Conservation (phyloP, 2,797 vertebrate genomes). For the Artibeus jamaicensis region DNA sequence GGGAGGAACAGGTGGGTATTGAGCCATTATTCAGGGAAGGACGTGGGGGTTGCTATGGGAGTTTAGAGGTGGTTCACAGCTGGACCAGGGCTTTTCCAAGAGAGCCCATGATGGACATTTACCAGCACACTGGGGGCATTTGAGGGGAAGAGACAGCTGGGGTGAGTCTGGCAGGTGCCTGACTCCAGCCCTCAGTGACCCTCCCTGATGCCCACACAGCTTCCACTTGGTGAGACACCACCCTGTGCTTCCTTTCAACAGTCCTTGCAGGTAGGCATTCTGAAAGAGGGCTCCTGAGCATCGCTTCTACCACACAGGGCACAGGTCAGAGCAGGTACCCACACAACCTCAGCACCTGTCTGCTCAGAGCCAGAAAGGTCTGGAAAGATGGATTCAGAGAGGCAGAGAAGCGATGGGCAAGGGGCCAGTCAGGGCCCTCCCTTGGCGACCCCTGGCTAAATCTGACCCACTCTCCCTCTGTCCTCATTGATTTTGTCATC, state of each 20-base stretch:
- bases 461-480: not conserved
- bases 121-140: not conserved
- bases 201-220: not conserved
- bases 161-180: not conserved
- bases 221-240: not conserved
- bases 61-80: not conserved
- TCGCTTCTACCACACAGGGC: not conserved
- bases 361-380: not conserved
- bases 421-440: not conserved
- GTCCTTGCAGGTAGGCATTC: not conserved
- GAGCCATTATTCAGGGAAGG: not conserved
- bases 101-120: not conserved
- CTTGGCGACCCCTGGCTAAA: not conserved
- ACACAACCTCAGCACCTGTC: not conserved
- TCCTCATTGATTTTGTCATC: slow-evolving; percentile 61
- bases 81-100: not conserved
- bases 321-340: not conserved
- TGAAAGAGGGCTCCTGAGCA: not conserved
- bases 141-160: not conserved
- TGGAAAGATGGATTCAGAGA: not conserved
- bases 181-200: not conserved
- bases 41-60: not conserved
- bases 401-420: not conserved
- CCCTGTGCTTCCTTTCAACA: not conserved
- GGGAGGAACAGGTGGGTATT: not conserved